Evolutionary conservation across 2,888 invertebrate species (phyloP).

Genomic region (Choreutis nemorana): DNA sequence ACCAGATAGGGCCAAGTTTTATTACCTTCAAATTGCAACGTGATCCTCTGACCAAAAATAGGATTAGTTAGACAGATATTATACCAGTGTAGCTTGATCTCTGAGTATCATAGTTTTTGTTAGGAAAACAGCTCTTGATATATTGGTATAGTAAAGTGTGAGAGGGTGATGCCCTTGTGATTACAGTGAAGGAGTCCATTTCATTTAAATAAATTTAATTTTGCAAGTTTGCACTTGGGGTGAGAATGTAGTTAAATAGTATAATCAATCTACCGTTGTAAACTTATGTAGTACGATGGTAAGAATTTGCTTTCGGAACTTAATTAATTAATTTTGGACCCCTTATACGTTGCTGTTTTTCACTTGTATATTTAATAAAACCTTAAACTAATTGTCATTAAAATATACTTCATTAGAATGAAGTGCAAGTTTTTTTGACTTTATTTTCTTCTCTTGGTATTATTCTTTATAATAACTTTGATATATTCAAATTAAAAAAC

Average conservation of each 20-base stretch:
- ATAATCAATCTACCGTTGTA: background rate
- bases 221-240: slow-evolving; percentile 11
- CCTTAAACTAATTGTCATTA: too few relatives aligned
- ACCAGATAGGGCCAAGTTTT: too few relatives aligned
- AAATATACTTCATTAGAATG: too few relatives aligned
- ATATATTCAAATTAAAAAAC: background rate
- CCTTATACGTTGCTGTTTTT: background rate
- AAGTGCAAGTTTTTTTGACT: too few relatives aligned
- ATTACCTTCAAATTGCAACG: too few relatives aligned
- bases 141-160: slow-evolving; percentile 14
- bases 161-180: slow-evolving; percentile 19
- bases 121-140: slow-evolving; percentile 13
- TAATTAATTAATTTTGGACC: background rate
- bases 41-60: too few relatives aligned
- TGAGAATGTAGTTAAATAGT: background rate
- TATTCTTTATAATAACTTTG: background rate
- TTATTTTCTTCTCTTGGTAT: too few relatives aligned
- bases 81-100: too few relatives aligned
- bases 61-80: too few relatives aligned
- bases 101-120: too few relatives aligned
- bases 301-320: background rate
- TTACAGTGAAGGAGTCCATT: slow-evolving; percentile 21
- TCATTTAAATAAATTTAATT: slow-evolving; percentile 33
- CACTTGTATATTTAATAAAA: background rate
- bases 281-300: background rate